A percentile compares a stretch with the other conserved stretches of the same genome.
These are phyloP conservation scores for Eupeodes corollae DNA, from an alignment of 1,140 invertebrate genomes.

Conservation along the genomic window DNA sequence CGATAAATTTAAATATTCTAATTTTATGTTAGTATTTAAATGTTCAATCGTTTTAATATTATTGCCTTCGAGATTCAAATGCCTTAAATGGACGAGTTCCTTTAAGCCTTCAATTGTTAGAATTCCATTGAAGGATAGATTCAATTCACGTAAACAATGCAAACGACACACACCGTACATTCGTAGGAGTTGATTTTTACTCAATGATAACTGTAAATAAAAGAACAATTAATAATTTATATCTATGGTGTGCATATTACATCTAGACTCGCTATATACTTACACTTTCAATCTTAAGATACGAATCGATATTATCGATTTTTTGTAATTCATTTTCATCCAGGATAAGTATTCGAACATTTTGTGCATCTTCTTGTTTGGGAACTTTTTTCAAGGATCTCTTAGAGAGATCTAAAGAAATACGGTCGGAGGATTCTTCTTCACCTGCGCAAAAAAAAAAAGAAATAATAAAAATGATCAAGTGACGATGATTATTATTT, in stretches of 20 bases:
- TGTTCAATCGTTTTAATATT: constrained; percentile 73
- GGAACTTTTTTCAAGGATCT: constrained; percentile 62
- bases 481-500: no score
- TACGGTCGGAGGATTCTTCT: constrained; percentile 14
- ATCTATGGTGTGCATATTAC: not conserved
- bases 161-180: constrained; percentile 78
- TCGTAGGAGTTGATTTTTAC: constrained; percentile 69
- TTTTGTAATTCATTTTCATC: constrained; percentile 80
- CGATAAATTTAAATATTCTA: constrained; percentile 74
- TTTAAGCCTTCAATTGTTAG: constrained; percentile 79
- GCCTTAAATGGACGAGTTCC: constrained; percentile 66
- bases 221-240: not conserved
- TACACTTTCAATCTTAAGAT: constrained; percentile 69
- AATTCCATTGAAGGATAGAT: constrained; percentile 78
- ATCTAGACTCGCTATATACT: no score
- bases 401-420: constrained; percentile 49
- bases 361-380: constrained; percentile 51
- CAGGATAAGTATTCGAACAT: constrained; percentile 61
- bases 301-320: constrained; percentile 76
- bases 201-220: constrained; percentile 62
- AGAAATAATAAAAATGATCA: no score
- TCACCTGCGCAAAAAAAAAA: constrained; percentile 11
- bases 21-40: constrained; percentile 63
- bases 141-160: constrained; percentile 64
- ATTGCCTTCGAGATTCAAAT: constrained; percentile 49